Evolutionary conservation across 2,888 invertebrate species (phyloP).

Genomic region (Listrodromus nycthemerus): DNA sequence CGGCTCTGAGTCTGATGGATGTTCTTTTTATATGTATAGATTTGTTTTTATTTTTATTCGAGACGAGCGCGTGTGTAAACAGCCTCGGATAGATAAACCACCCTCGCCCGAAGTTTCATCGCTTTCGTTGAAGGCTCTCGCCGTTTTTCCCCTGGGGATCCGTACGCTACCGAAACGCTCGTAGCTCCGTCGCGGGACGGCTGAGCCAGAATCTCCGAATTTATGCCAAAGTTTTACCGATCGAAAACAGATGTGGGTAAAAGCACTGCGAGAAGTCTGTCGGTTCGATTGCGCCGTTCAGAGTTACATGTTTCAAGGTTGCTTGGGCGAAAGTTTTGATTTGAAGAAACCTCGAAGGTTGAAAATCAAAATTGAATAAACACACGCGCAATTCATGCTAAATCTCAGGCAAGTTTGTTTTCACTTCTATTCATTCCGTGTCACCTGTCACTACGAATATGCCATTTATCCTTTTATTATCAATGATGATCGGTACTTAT

Average conservation of each 20-base stretch:
- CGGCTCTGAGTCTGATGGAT: constrained; percentile 5
- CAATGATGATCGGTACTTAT: too few relatives aligned
- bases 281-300: not conserved
- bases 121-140: not conserved
- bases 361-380: not conserved
- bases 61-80: constrained; percentile 29
- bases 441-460: too few relatives aligned
- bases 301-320: constrained; percentile 24
- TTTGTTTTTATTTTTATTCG: not conserved
- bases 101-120: constrained; percentile 32
- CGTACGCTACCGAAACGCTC: constrained; percentile 4
- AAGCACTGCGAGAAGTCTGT: constrained; percentile 1
- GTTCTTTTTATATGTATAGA: not conserved
- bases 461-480: too few relatives aligned
- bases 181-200: not conserved
- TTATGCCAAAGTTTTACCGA: constrained; percentile 6
- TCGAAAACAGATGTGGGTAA: not conserved
- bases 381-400: not conserved
- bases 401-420: too few relatives aligned
- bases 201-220: not conserved
- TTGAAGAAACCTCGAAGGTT: not conserved
- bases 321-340: constrained; percentile 5
- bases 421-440: too few relatives aligned
- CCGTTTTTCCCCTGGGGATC: not conserved
- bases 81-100: constrained; percentile 31